phyloP scores from a whole-genome alignment of 2,113 vertebrate genomes.

The Seriola rivoliana region DNA sequence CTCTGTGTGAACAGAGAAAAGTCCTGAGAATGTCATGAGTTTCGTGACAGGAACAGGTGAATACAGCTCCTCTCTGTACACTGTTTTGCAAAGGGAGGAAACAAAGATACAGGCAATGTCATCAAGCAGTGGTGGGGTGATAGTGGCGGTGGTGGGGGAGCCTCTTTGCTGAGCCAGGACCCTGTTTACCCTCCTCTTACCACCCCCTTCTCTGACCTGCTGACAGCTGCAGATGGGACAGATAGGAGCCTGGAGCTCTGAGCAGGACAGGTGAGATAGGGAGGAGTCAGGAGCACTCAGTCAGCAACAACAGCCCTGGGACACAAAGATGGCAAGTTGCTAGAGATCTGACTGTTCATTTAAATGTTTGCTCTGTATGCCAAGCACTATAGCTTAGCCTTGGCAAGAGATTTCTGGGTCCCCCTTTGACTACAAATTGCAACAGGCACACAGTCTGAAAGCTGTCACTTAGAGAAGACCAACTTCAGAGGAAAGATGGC shows the following conservation, averaged over 20 bases:
- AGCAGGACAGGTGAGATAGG: slow-evolving; percentile 81
- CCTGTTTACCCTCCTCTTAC: slow-evolving; percentile 74
- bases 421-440: slow-evolving; percentile 35
- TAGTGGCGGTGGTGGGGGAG: slow-evolving; percentile 28
- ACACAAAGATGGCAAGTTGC: slow-evolving; percentile 61
- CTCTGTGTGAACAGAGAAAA: slow-evolving; percentile 7
- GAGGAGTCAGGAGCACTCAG: slow-evolving; percentile 68
- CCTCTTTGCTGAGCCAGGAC: slow-evolving; percentile 79
- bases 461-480: slow-evolving; percentile 34
- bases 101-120: slow-evolving; percentile 50
- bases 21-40: background rate
- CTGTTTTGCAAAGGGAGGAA: slow-evolving; percentile 3
- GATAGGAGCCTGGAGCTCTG: slow-evolving; percentile 77
- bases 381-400: background rate
- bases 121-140: slow-evolving; percentile 17
- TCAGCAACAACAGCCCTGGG: slow-evolving; percentile 67
- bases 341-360: slow-evolving; percentile 31
- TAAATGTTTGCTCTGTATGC: slow-evolving; percentile 35
- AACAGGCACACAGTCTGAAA: slow-evolving; percentile 37
- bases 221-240: slow-evolving; percentile 84
- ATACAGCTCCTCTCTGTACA: slow-evolving; percentile 6
- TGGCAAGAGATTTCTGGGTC: slow-evolving; percentile 8
- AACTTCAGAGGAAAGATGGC: slow-evolving; percentile 52
- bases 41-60: slow-evolving; percentile 37
- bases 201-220: slow-evolving; percentile 77